phyloP scores from a whole-genome alignment of 2,888 invertebrate species.

The Polydrusus cervinus region DNA sequence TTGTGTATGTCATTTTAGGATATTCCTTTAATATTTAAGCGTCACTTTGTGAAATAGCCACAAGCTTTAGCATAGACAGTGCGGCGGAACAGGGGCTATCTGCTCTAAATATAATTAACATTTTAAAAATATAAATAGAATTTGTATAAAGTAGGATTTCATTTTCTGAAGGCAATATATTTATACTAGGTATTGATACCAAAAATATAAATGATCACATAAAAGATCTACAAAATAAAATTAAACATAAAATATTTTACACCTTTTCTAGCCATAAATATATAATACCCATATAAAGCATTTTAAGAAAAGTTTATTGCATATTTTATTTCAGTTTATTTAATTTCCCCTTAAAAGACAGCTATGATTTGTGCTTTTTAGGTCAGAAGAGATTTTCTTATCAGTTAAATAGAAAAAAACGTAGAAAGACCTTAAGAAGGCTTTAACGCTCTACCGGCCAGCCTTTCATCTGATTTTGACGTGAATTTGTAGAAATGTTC shows the following conservation, averaged over 20 bases:
- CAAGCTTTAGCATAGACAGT: too few species aligned
- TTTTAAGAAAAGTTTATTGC: neutral
- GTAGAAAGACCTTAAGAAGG: conserved; percentile 2
- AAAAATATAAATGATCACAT: too few species aligned
- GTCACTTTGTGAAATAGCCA: too few species aligned
- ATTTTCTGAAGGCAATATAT: too few species aligned
- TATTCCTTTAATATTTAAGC: too few species aligned
- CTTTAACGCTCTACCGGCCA: conserved; percentile 17
- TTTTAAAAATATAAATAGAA: too few species aligned
- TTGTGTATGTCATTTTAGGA: too few species aligned
- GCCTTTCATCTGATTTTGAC: conserved; percentile 14
- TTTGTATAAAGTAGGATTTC: too few species aligned
- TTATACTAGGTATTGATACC: too few species aligned
- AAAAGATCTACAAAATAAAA: neutral
- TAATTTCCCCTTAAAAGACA: conserved; percentile 2
- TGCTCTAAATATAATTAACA: too few species aligned
- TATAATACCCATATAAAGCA: neutral
- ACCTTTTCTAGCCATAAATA: neutral
- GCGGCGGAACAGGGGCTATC: too few species aligned
- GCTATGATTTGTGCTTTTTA: conserved; percentile 7
- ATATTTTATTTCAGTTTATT: conserved; percentile 14
- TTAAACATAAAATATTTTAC: neutral
- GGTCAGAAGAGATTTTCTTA: conserved; percentile 10
- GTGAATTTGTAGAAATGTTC: conserved; percentile 3
- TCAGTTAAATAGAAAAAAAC: conserved; percentile 16